Evolutionary conservation across 2,113 vertebrate species (phyloP).

Genomic region (Naja naja): DNA sequence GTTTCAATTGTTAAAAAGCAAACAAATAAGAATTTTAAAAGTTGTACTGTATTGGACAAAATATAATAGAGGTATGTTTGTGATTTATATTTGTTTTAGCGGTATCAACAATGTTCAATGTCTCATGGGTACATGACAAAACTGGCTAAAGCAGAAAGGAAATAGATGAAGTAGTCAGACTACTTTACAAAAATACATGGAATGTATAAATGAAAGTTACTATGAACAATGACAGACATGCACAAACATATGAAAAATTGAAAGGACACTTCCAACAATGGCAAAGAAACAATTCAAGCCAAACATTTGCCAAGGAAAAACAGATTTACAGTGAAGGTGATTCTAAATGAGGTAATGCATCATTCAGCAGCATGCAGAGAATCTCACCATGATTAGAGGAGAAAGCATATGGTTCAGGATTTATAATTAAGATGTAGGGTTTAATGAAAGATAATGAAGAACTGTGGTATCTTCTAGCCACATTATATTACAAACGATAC

Average conservation of each 20-base stretch:
- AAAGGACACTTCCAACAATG: neutral
- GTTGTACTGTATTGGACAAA: neutral
- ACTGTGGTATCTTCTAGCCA: neutral
- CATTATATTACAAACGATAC: neutral
- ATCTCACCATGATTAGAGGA: constrained; percentile 14
- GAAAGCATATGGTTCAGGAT: constrained; percentile 1
- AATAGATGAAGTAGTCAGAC: neutral
- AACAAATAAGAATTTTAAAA: neutral
- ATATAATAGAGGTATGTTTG: constrained; percentile 7
- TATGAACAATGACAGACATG: constrained; percentile 45
- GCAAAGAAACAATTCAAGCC: constrained; percentile 13
- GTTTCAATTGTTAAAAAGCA: neutral
- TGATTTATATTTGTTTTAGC: neutral
- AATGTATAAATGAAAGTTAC: constrained; percentile 12
- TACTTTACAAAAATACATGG: constrained; percentile 12
- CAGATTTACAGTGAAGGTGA: constrained; percentile 47
- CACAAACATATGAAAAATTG: neutral
- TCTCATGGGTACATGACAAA: constrained; percentile 17
- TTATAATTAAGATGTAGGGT: neutral
- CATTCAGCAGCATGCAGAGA: constrained; percentile 46
- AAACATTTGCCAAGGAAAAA: neutral
- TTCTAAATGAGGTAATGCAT: constrained; percentile 44
- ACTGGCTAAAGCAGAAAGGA: neutral
- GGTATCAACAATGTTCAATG: constrained; percentile 47
- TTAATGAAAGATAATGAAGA: neutral